A percentile compares a stretch with the other conserved stretches of the same genome.
Conservation (phyloP, 2,888 invertebrate species). For the Spodoptera exigua region DNA sequence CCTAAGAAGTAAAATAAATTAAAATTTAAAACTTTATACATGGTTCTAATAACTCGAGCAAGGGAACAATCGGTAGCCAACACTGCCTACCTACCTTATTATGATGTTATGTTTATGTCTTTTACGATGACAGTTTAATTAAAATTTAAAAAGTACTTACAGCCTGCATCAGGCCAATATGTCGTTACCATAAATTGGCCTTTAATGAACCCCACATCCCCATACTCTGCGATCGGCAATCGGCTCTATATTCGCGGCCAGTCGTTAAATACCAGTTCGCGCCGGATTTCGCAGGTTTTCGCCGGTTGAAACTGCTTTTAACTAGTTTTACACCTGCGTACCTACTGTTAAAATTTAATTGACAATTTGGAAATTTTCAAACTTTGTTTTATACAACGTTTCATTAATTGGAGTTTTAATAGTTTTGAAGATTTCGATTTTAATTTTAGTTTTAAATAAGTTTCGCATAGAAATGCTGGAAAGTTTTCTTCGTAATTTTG, state of each 20-base stretch:
- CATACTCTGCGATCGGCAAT: constrained; percentile 47
- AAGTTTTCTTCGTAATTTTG: neutral
- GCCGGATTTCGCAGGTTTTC: constrained; percentile 47
- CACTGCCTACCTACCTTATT: too few relatives aligned
- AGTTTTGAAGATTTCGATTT: constrained; percentile 3
- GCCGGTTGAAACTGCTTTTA: constrained; percentile 39
- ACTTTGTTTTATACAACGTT: constrained; percentile 15
- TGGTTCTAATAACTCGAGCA: too few relatives aligned
- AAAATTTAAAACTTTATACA: too few relatives aligned
- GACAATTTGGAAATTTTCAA: constrained; percentile 18
- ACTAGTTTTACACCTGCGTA: constrained; percentile 50
- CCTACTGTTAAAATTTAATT: constrained; percentile 36
- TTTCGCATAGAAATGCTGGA: constrained; percentile 3
- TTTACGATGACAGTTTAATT: too few relatives aligned
- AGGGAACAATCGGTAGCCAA: too few relatives aligned
- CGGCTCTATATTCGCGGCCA: constrained; percentile 42
- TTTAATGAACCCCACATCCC: constrained; percentile 52
- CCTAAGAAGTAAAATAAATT: too few relatives aligned
- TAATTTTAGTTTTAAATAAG: constrained; percentile 12
- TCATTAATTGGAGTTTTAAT: constrained; percentile 26
- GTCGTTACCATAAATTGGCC: constrained; percentile 40
- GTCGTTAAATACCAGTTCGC: constrained; percentile 53
- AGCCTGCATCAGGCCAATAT: constrained; percentile 23
- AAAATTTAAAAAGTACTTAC: too few relatives aligned
- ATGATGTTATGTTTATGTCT: too few relatives aligned